phyloP scores from a whole-genome alignment of 2,888 invertebrate species.

The Capitulum mitella region DNA sequence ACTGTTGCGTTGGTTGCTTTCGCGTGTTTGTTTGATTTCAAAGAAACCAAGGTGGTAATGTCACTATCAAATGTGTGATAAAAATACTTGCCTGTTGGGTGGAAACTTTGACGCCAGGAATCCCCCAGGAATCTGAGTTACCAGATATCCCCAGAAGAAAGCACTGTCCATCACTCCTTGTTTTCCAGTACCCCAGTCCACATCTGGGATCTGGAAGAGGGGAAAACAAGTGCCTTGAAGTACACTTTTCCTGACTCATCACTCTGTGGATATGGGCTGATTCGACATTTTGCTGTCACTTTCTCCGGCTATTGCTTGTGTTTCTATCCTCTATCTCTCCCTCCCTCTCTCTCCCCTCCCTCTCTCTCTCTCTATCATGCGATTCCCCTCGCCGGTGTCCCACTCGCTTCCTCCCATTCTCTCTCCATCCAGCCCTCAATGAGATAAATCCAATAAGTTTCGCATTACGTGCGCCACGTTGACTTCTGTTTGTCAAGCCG shows the following conservation, averaged over 20 bases:
- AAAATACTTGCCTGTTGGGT: constrained; percentile 64
- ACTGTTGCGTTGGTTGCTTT: background rate
- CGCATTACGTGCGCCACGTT: background rate
- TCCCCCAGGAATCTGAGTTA: constrained; percentile 98
- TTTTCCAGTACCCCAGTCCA: constrained; percentile 65
- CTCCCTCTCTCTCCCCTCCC: background rate
- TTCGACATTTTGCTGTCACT: background rate
- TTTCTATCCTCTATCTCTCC: background rate
- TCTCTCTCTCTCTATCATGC: background rate
- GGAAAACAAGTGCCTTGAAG: background rate
- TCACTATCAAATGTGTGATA: too few relatives aligned
- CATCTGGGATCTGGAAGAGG: constrained; percentile 46
- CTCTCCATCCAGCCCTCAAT: background rate
- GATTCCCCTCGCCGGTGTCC: background rate
- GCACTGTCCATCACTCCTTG: constrained; percentile 87
- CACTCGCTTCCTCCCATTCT: too few relatives aligned
- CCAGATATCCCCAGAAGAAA: constrained; percentile 95
- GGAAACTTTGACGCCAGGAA: constrained; percentile 94
- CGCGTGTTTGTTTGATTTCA: background rate
- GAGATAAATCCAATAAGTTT: background rate
- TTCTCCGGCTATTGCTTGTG: background rate
- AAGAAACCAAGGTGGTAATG: too few relatives aligned
- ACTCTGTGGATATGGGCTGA: too few relatives aligned
- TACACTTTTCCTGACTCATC: background rate
- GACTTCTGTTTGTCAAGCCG: background rate